Conservation (phyloP, 2,797 vertebrate species). For the Phrynocephalus guinanensis region DNA sequence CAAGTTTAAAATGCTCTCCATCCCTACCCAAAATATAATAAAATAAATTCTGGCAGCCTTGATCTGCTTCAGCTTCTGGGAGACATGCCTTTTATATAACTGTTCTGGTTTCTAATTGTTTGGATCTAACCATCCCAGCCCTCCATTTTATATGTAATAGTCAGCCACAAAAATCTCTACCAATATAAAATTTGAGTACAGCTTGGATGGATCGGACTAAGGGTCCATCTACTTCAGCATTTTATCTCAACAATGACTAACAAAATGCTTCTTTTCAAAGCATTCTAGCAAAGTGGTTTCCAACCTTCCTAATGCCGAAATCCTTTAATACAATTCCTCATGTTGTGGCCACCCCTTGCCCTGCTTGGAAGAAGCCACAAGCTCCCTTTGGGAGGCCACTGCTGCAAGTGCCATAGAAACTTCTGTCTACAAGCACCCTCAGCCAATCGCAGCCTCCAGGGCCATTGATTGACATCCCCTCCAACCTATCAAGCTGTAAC, state of each 20-base stretch:
- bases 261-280: background rate
- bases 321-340: too few species aligned
- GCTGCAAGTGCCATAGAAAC: too few species aligned
- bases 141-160: slow-evolving; percentile 1
- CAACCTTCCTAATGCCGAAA: too few species aligned
- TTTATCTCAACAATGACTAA: background rate
- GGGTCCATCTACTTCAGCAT: background rate
- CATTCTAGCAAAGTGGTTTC: too few species aligned
- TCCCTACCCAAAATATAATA: background rate
- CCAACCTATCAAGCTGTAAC: too few species aligned
- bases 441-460: too few species aligned
- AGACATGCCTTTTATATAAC: slow-evolving; percentile 98
- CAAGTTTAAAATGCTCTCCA: slow-evolving; percentile 17
- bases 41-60: slow-evolving; percentile 89
- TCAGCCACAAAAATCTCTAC: slow-evolving; percentile 3
- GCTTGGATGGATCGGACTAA: background rate
- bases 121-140: slow-evolving; percentile 86
- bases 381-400: too few species aligned
- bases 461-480: too few species aligned
- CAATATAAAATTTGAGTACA: slow-evolving; percentile 10
- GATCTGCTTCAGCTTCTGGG: slow-evolving; percentile 99
- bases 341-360: too few species aligned
- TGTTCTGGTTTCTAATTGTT: slow-evolving; percentile 91
- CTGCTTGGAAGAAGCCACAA: too few species aligned
- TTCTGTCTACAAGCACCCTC: too few species aligned